These are phyloP conservation scores for Natator depressus DNA, from an alignment of 2,113 vertebrate species.

Conservation along the genomic window DNA sequence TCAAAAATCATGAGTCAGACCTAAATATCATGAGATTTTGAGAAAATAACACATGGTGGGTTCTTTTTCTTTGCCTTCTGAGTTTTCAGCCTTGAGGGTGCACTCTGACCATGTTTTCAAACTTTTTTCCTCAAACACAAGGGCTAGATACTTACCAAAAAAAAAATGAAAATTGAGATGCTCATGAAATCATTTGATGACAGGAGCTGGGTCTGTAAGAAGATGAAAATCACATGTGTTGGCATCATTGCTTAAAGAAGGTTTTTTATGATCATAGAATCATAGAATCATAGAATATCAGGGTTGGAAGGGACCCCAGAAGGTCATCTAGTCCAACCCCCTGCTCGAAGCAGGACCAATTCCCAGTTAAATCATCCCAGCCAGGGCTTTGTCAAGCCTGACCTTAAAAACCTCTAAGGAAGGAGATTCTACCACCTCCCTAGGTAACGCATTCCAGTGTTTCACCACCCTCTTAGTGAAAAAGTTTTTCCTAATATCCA, in stretches of 20 bases:
- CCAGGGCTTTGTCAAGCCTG: too few relatives aligned
- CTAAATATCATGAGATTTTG: background rate
- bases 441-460: too few relatives aligned
- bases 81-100: background rate
- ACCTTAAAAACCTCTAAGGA: too few relatives aligned
- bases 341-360: too few relatives aligned
- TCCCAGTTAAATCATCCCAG: too few relatives aligned
- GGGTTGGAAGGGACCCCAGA: too few relatives aligned
- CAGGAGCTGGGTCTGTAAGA: background rate
- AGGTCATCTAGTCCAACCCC: too few relatives aligned
- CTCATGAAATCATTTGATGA: background rate
- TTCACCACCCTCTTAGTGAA: too few relatives aligned
- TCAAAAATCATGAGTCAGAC: fast-evolving
- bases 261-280: too few relatives aligned
- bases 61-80: conserved; percentile 7
- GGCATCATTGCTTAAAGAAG: background rate
- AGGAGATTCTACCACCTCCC: too few relatives aligned
- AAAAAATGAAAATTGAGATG: background rate
- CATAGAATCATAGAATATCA: too few relatives aligned
- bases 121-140: background rate
- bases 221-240: background rate
- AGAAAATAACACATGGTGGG: background rate
- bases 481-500: too few relatives aligned
- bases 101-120: background rate
- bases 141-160: background rate